phyloP scores from a whole-genome alignment of 2,797 vertebrate genomes.

The Coregonus suidteri region DNA sequence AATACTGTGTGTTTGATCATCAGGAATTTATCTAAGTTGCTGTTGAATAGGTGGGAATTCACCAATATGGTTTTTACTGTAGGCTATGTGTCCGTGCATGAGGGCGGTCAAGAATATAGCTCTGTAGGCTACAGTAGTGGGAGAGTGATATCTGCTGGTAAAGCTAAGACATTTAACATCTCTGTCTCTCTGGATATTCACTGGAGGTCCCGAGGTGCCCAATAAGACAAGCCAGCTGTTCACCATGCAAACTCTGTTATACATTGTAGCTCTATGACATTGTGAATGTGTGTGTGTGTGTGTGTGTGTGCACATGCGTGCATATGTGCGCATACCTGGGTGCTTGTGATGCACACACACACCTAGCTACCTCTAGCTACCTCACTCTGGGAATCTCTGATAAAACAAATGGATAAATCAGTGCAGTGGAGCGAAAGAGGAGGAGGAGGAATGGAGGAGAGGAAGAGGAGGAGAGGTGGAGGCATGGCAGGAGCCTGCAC shows the following conservation, averaged over 20 bases:
- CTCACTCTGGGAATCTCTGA: slow-evolving; percentile 64
- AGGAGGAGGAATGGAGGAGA: slow-evolving; percentile 14
- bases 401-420: slow-evolving; percentile 68
- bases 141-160: not conserved
- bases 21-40: no score
- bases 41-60: not conserved
- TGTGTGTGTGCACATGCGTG: not conserved
- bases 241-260: not conserved
- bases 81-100: not conserved
- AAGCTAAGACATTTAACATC: not conserved
- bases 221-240: not conserved
- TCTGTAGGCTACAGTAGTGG: not conserved
- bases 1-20: no score
- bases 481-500: slow-evolving; percentile 56
- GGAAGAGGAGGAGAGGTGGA: slow-evolving; percentile 52
- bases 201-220: not conserved
- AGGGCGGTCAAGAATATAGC: not conserved
- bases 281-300: not conserved
- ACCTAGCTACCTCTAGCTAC: slow-evolving; percentile 45
- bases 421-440: slow-evolving; percentile 41
- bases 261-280: not conserved
- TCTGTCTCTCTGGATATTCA: not conserved
- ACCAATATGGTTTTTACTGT: not conserved
- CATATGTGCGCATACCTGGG: not conserved
- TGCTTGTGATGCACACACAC: not conserved